Evolutionary conservation across 1,140 invertebrate species (phyloP).

Genomic region (Drosophila bifasciata): DNA sequence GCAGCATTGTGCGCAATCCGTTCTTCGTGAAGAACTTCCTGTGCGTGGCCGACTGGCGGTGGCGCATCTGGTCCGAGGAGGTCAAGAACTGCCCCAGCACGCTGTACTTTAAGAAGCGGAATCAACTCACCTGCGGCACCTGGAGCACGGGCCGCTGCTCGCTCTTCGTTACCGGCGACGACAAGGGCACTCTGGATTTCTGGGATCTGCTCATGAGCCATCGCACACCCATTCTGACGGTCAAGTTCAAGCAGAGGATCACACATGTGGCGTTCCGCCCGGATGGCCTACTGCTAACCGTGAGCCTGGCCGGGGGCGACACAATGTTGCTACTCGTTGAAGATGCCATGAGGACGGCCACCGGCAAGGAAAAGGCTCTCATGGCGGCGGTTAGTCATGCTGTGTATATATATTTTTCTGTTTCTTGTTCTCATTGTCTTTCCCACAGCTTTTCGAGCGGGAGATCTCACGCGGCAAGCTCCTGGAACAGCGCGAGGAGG

Average conservation of each 20-base stretch:
- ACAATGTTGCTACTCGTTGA: constrained; percentile 91
- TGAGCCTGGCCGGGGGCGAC: constrained; percentile 91
- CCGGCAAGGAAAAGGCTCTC: constrained; percentile 91
- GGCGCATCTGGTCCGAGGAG: constrained; percentile 95
- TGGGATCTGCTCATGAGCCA: constrained; percentile 95
- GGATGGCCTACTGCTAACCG: constrained; percentile 89
- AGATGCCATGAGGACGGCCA: constrained; percentile 89
- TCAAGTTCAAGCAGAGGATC: constrained; percentile 85
- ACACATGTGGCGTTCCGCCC: constrained; percentile 84
- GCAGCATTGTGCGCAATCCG: constrained; percentile 92
- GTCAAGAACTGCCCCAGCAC: constrained; percentile 93
- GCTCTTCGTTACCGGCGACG: constrained; percentile 92
- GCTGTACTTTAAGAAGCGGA: constrained; percentile 90
- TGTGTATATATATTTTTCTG: not conserved
- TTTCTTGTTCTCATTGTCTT: not conserved
- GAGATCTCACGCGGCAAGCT: constrained; percentile 95
- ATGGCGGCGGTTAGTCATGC: constrained; percentile 85
- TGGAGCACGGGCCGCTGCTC: constrained; percentile 94
- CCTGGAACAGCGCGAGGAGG: constrained; percentile 91
- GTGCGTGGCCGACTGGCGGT: constrained; percentile 94
- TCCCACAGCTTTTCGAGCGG: constrained; percentile 90
- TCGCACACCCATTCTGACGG: constrained; percentile 87
- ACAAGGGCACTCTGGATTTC: constrained; percentile 92
- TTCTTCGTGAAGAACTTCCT: constrained; percentile 95
- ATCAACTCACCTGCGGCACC: constrained; percentile 89